Evolutionary conservation across 2,888 invertebrate species (phyloP).

Genomic region (Rhorus exstirpatorius): DNA sequence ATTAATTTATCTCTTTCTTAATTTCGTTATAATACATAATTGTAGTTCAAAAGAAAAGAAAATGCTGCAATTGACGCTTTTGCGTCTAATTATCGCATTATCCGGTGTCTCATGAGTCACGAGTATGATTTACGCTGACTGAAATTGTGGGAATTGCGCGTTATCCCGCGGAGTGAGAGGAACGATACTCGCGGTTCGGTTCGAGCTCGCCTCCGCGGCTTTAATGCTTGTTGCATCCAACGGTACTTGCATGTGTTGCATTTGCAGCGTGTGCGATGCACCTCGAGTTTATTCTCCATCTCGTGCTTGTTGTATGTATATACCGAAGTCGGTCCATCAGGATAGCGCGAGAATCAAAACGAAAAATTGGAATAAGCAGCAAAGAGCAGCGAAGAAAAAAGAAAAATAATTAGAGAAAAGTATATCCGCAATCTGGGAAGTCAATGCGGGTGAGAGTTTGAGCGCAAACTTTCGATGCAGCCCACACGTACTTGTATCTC

Average conservation of each 20-base stretch:
- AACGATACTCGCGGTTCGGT: background rate
- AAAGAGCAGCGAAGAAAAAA: no score
- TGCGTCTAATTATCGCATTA: no score
- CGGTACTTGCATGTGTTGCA: constrained; percentile 31
- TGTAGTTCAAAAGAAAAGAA: no score
- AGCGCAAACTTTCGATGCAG: background rate
- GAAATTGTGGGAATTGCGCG: constrained; percentile 2
- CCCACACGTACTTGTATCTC: constrained; percentile 6
- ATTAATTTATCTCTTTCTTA: no score
- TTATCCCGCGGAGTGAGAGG: constrained; percentile 3
- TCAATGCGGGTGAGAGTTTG: background rate
- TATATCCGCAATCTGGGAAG: background rate
- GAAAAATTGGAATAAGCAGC: background rate
- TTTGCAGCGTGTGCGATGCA: constrained; percentile 9
- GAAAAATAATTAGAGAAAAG: background rate
- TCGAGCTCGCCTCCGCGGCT: constrained; percentile 2
- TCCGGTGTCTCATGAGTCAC: constrained; percentile 1
- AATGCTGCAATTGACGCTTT: no score
- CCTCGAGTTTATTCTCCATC: background rate
- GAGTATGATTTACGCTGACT: constrained; percentile 8
- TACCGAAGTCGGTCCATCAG: background rate
- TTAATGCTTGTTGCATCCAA: constrained; percentile 26
- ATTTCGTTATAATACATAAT: background rate
- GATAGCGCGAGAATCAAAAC: background rate
- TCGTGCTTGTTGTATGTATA: background rate